phyloP scores from a whole-genome alignment of 64 coral and sea anemone genomes.

The Dendrophyllia cribrosa region DNA sequence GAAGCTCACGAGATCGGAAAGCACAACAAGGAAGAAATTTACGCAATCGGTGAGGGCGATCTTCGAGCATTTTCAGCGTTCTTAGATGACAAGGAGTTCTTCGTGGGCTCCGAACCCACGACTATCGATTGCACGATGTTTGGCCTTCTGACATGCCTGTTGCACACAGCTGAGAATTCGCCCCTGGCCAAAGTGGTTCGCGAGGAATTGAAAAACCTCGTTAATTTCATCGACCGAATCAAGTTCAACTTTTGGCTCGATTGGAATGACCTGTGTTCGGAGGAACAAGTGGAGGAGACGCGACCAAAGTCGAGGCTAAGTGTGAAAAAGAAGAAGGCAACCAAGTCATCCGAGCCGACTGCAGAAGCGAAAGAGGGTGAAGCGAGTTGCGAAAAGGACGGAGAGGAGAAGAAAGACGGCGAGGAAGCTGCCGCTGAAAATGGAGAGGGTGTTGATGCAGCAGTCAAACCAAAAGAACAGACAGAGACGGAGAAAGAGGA shows the following conservation, averaged over 20 bases:
- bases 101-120: slow-evolving; percentile 85
- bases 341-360: slow-evolving; percentile 60
- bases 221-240: slow-evolving; percentile 89
- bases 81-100: slow-evolving; percentile 92
- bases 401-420: slow-evolving; percentile 53
- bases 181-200: slow-evolving; percentile 85
- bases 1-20: slow-evolving; percentile 97
- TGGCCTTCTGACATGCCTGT: slow-evolving; percentile 90
- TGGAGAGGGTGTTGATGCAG: slow-evolving; percentile 49
- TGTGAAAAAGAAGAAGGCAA: slow-evolving; percentile 84
- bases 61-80: slow-evolving; percentile 77
- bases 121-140: slow-evolving; percentile 98
- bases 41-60: slow-evolving; percentile 89
- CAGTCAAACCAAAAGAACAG: slow-evolving; percentile 53
- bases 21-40: slow-evolving; percentile 94
- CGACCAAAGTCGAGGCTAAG: slow-evolving; percentile 90
- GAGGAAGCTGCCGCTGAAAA: slow-evolving; percentile 58
- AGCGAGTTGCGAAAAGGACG: slow-evolving; percentile 44
- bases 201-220: slow-evolving; percentile 86
- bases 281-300: slow-evolving; percentile 86
- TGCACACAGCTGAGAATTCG: slow-evolving; percentile 82
- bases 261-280: slow-evolving; percentile 88
- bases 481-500: slow-evolving; percentile 66
- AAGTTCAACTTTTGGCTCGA: slow-evolving; percentile 92
- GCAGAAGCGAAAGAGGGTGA: slow-evolving; percentile 62